Evolutionary conservation across 2,797 vertebrate genomes (phyloP), one percentile per base, ranked within the genome.

Genomic region (Melanotaenia pygmaea): DNA sequence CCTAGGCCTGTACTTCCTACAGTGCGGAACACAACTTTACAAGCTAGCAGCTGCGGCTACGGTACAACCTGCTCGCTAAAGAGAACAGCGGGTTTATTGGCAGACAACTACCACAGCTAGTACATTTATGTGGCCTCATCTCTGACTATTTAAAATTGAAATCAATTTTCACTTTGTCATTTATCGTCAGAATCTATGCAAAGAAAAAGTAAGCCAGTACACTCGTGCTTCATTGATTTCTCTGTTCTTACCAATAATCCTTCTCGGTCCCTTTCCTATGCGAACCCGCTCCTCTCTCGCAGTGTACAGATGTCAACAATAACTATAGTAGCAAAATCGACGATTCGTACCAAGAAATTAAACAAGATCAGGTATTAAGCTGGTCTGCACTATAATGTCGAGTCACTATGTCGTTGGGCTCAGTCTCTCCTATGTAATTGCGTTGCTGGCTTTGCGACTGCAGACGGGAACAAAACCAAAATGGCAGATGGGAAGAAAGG

Each of bases 391-490:
- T 93, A 90, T 93, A 93, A 65, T 95, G 95, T 94, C 94, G 95
- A 96, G 95, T 96, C 95, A 96, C 95, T 92, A 86, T 84, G 91
- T 87, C 90, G 89, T 81, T 85, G 78, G 68, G 68, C 82, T 59
- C 72, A 81, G 78, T 88, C 84, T 90, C 89, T 85, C 73, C 86
- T 77, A 67, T 86, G 92, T 86, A 86, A 83, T 88, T 90, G 91
- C 91, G 91, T 76, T 91, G 86, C 91, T 90, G 92, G 89, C 88
- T 94, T 92, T 88, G 89, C 81, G 88, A 93, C 93, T 90, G 92
- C 88, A 90, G 89, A 94, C 93, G 90, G 94, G 94, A 95, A 96
- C 95, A 95, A 96, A 96, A 95, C 94, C 95, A 96, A 96, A 95
- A 96, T 96, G 95, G 95, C 95, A 95, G 94, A 90, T 90, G 64